These are phyloP conservation scores for Acanthaster planci DNA, from an alignment of 35 echinoderm and acorn worm species.

Conservation along the genomic window DNA sequence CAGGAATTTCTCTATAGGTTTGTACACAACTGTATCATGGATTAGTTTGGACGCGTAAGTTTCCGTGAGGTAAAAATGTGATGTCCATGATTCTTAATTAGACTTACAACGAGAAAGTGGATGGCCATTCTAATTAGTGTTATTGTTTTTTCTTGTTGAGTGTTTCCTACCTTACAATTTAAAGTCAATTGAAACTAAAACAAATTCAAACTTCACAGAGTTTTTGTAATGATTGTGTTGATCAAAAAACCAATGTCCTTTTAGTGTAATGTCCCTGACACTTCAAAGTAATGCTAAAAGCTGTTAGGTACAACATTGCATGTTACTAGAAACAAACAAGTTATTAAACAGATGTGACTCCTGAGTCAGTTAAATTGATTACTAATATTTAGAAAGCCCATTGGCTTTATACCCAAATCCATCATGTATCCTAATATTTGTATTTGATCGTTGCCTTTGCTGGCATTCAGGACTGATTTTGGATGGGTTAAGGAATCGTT, in stretches of 20 bases:
- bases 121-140: neutral
- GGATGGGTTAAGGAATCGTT: too few relatives aligned
- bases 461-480: too few relatives aligned
- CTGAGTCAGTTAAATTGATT: neutral
- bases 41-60: too few relatives aligned
- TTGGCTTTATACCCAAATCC: too few relatives aligned
- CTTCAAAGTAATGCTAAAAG: neutral
- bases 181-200: neutral
- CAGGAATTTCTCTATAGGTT: too few relatives aligned
- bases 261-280: neutral
- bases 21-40: too few relatives aligned
- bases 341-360: neutral
- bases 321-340: neutral
- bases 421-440: too few relatives aligned
- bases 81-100: too few relatives aligned
- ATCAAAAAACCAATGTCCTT: neutral
- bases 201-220: neutral
- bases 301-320: neutral
- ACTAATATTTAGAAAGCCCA: too few relatives aligned
- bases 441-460: too few relatives aligned
- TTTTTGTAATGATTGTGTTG: slow-evolving; percentile 9
- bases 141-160: neutral
- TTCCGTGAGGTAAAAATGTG: too few relatives aligned
- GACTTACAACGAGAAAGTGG: neutral
- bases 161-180: neutral